These are phyloP conservation scores for Caenorhabditis imperialis DNA, from an alignment of 2,888 invertebrate species.

Conservation along the genomic window DNA sequence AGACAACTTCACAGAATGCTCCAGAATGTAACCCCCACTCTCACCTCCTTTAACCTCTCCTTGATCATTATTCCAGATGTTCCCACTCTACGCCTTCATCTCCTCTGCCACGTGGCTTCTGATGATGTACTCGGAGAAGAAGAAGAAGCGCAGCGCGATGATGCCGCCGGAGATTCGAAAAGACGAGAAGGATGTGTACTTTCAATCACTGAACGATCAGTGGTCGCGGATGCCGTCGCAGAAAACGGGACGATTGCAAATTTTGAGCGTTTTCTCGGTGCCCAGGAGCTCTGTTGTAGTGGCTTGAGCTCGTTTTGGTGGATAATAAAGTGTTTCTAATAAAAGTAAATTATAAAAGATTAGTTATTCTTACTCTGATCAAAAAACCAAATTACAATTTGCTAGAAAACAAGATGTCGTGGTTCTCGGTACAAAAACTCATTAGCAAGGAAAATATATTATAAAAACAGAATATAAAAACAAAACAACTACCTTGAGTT, in stretches of 20 bases:
- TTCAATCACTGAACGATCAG: slow-evolving; percentile 34
- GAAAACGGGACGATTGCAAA: slow-evolving; percentile 13
- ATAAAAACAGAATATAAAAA: no score
- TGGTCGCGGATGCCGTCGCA: slow-evolving; percentile 42
- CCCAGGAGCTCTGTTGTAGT: slow-evolving; percentile 38
- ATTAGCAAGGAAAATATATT: no score
- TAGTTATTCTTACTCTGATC: no score
- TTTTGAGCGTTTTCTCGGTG: slow-evolving; percentile 29
- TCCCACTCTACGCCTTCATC: slow-evolving; percentile 37
- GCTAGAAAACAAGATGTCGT: no score
- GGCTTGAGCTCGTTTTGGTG: no score
- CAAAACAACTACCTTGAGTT: no score
- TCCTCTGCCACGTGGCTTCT: slow-evolving; percentile 24
- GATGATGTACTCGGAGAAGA: slow-evolving; percentile 30
- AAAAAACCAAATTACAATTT: no score
- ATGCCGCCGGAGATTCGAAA: slow-evolving; percentile 17
- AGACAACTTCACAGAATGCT: slow-evolving; percentile 30
- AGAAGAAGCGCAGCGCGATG: slow-evolving; percentile 25
- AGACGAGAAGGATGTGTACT: slow-evolving; percentile 40
- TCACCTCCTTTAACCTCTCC: no score
- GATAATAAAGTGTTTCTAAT: no score
- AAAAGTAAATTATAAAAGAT: no score
- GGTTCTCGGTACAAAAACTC: no score
- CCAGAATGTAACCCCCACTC: slow-evolving; percentile 37
- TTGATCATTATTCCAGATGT: slow-evolving; percentile 21